These are phyloP conservation scores for Podargus strigoides DNA, from an alignment of 2,797 vertebrate species.

Conservation along the genomic window DNA sequence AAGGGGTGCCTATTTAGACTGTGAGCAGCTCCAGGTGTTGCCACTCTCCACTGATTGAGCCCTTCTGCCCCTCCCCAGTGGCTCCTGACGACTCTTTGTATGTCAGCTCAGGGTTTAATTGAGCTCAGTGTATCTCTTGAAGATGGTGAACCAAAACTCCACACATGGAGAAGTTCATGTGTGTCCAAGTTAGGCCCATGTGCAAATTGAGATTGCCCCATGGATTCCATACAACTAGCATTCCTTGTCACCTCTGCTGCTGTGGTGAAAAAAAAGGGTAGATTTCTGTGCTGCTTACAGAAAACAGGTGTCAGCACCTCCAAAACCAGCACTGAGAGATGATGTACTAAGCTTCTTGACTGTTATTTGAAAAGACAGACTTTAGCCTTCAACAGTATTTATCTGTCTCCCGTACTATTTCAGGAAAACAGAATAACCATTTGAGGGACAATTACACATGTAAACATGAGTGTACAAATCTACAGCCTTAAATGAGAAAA, in stretches of 20 bases:
- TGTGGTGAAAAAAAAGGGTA: neutral
- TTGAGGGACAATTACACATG: neutral
- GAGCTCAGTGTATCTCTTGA: neutral
- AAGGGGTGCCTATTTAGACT: neutral
- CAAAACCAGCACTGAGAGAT: neutral
- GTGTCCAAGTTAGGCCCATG: neutral
- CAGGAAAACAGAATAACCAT: neutral
- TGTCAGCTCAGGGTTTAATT: neutral
- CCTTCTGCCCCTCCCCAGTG: neutral
- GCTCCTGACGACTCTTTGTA: neutral
- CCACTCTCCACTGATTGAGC: neutral
- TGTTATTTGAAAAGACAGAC: neutral
- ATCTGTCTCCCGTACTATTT: neutral
- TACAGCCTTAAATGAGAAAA: neutral
- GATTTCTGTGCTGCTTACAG: neutral
- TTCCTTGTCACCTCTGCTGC: neutral
- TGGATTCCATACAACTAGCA: neutral
- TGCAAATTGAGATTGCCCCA: neutral
- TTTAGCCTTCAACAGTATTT: neutral
- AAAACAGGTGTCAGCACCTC: neutral
- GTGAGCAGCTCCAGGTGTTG: neutral
- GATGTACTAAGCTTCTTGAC: neutral
- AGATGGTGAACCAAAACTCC: neutral
- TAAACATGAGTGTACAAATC: neutral
- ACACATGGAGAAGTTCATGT: accelerated